Evolutionary conservation across 2,888 invertebrate genomes (phyloP).

Genomic region (Lasioglossum malachurum): DNA sequence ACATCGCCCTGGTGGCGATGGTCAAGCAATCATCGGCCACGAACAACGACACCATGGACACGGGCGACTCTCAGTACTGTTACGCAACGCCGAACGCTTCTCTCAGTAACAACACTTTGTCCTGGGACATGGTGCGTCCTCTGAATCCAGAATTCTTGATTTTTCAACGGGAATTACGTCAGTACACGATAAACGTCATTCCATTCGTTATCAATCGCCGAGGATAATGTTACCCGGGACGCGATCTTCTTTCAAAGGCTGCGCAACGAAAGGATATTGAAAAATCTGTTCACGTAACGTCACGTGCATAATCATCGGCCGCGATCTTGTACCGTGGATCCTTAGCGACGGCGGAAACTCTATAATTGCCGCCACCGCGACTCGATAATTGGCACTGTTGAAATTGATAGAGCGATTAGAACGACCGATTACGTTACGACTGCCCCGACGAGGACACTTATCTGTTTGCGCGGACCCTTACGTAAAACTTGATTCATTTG

Average conservation of each 20-base stretch:
- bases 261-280: background rate
- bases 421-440: slow-evolving; percentile 12
- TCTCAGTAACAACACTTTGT: slow-evolving; percentile 49
- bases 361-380: background rate
- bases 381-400: slow-evolving; percentile 5
- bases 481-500: background rate
- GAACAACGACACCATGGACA: slow-evolving; percentile 58
- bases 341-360: background rate
- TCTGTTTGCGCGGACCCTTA: background rate
- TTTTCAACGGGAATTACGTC: too few relatives aligned
- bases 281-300: slow-evolving; percentile 30
- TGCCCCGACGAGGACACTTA: background rate
- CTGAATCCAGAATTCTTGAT: background rate
- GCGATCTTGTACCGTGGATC: background rate
- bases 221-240: slow-evolving; percentile 20
- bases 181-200: slow-evolving; percentile 6
- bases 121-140: slow-evolving; percentile 62
- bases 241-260: slow-evolving; percentile 9
- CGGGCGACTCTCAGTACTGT: slow-evolving; percentile 78
- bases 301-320: slow-evolving; percentile 21
- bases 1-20: slow-evolving; percentile 90
- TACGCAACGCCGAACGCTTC: slow-evolving; percentile 73
- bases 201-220: background rate
- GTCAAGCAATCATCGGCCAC: slow-evolving; percentile 81
- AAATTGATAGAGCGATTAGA: slow-evolving; percentile 19